These are phyloP conservation scores for Meles meles DNA, from an alignment of 2,113 vertebrate genomes.

Conservation along the genomic window DNA sequence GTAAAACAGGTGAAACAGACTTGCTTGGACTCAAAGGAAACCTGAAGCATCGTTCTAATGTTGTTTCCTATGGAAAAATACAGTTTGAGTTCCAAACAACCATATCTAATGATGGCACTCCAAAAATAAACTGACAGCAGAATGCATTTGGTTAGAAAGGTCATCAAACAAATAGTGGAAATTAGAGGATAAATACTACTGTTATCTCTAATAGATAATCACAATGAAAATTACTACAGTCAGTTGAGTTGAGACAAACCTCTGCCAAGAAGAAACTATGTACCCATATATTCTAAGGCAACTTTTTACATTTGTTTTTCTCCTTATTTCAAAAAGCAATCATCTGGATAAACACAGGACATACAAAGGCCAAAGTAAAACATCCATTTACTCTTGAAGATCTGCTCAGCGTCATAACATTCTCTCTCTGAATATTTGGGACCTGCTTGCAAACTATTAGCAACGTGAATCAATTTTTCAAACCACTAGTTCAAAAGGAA, in stretches of 20 bases:
- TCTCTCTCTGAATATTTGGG: not conserved
- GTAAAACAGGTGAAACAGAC: not conserved
- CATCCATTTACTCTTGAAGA: not conserved
- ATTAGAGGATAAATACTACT: not conserved
- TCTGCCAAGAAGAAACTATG: not conserved
- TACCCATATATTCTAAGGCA: not conserved
- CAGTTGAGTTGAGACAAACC: not conserved
- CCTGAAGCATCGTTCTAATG: not conserved
- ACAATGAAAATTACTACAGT: slow-evolving; percentile 9
- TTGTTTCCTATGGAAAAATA: not conserved
- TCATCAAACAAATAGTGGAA: not conserved
- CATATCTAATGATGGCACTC: not conserved
- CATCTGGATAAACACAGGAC: not conserved
- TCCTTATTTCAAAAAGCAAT: slow-evolving; percentile 6
- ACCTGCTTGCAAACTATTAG: not conserved
- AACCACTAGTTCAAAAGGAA: not conserved
- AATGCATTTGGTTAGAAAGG: not conserved
- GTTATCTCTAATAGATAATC: not conserved
- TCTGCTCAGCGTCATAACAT: not conserved
- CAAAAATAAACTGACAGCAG: not conserved
- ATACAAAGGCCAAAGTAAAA: slow-evolving; percentile 6
- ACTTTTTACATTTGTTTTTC: not conserved
- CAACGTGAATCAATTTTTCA: slow-evolving; percentile 16
- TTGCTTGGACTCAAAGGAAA: not conserved
- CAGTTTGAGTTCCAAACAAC: slow-evolving; percentile 7